Base-by-base conservation (phyloP, 2,888 invertebrate genomes). In the Sinohyriopsis cumingii region DNA sequence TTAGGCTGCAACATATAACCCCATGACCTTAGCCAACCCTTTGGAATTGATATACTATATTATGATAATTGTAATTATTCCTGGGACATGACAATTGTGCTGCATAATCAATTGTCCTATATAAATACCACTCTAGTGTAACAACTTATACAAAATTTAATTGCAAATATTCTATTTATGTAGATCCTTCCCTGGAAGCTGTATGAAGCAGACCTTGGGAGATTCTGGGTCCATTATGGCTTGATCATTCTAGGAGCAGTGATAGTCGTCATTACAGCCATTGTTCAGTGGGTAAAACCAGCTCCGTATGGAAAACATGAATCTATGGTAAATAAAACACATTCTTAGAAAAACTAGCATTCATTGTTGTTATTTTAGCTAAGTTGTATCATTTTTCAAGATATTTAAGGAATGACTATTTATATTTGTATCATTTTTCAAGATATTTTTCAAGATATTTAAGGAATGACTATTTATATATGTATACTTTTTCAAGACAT, bases 291-390 rank as follows among this genome's bases (percentile, higher is more conserved):
- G 72, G 64, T 63, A 0, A 81, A 77, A 57, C 85, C 85, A 28
- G 85, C 85, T 20, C 85, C 85, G 15, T 85, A 85, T 73, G 85
- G 85, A 15, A 82, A 83, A 73, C 85, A 85, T 77, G 82, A 82
- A 66, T 67, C 67, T 28, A 71, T 75, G 69, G 80, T 82, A 63
- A 15, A 57, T 25, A 2, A 33, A 20, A 24, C 22, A 24, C 20
- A 19, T 55, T 1, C 57, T 22, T n/a, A 5, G 22, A 60, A 54
- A 20, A 22, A 18, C 2, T 54, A 63, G 54, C n/a, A n/a, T 20
- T 45, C 20, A 53, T 24, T 22, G 1, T 12, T 15, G 22, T 19
- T 22, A 12, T 59, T 22, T 22, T 59, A 22, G 59, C 12, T 18
- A n/a, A 33, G 33, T 9, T 7, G 9, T 9, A 6, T 33, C 57